Evolutionary conservation across 2,888 invertebrate genomes (phyloP), one percentile per base, ranked within the genome.

Genomic region (Mesochorus sp.): DNA sequence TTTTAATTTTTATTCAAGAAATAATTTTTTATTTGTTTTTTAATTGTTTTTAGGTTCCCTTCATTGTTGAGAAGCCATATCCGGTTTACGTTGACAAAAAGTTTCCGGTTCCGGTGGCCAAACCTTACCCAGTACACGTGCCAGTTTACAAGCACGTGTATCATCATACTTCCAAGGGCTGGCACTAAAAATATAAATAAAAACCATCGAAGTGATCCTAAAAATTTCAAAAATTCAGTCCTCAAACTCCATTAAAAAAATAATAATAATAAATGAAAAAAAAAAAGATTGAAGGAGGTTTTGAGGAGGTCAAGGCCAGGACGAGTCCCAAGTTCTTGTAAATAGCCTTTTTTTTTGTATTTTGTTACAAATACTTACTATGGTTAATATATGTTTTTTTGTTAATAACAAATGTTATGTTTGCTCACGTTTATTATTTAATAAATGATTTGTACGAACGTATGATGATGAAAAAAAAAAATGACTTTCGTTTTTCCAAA

Each of bases 11-110:
- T 66, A 62, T 53, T 12, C n/a, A 8, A 21, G 2, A 39, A 57
- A 28, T 44, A 47, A 47, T 53, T 67, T 42, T 75, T 70, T 37
- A n/a, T n/a, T n/a, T n/a, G n/a, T n/a, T 28, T 47, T 59, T 44
- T 42, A 42, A n/a, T n/a, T n/a, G n/a, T 42, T 68, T 62, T 6
- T 68, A 90, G 90, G 87, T 94, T 26, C 94, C 94, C 0, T 93
- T 93, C 85, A 92, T 93, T 12, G 93, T 94, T 8, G 93, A 93
- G 84, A 93, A 93, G 86, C 93, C 94, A 77, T 92, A 94, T 73
- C 92, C 93, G 74, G 91, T 94, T 6, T 93, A 93, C 53, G 91
- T 92, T 1, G 94, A 93, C 85, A 93, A 90, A 85, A 92, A 93
- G 39, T 93, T 94, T 6, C 88, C 93, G 14, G 92, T 93, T 0